phyloP scores from a whole-genome alignment of 1,140 invertebrate species.

The Rhyzopertha dominica region DNA sequence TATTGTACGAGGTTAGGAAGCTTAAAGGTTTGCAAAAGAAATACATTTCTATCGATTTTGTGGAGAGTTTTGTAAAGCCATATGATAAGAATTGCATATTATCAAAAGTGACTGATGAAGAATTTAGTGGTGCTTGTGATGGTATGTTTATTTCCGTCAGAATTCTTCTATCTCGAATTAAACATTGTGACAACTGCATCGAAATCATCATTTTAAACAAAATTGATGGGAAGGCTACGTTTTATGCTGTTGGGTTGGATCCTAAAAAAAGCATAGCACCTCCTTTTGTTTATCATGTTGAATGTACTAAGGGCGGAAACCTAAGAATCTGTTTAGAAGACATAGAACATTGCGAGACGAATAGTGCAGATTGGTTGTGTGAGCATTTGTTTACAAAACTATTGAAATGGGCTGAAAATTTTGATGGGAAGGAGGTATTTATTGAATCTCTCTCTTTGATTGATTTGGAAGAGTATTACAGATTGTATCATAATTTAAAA shows the following conservation, averaged over 20 bases:
- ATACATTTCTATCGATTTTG: constrained; percentile 25
- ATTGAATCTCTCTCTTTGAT: constrained; percentile 64
- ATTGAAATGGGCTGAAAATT: constrained; percentile 58
- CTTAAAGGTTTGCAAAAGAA: constrained; percentile 25
- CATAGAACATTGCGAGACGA: constrained; percentile 32
- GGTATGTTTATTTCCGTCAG: constrained; percentile 37
- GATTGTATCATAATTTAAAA: constrained; percentile 72
- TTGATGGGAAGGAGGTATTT: constrained; percentile 35
- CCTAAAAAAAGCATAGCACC: constrained; percentile 25
- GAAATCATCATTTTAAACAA: constrained; percentile 41
- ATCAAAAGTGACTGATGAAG: constrained; percentile 13
- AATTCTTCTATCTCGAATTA: constrained; percentile 31
- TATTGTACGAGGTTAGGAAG: constrained; percentile 38
- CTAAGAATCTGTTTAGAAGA: constrained; percentile 31
- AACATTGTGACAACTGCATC: constrained; percentile 27
- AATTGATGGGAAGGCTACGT: constrained; percentile 26
- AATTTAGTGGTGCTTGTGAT: constrained; percentile 15
- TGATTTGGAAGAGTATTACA: constrained; percentile 62
- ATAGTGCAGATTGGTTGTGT: constrained; percentile 51
- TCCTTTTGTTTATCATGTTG: constrained; percentile 37
- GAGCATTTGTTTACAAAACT: constrained; percentile 58
- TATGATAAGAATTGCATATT: constrained; percentile 36
- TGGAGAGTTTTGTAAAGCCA: constrained; percentile 30
- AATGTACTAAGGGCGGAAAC: constrained; percentile 22
- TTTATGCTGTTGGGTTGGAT: constrained; percentile 28